These are phyloP conservation scores for Meloidogyne floridensis DNA, from an alignment of 1,140 invertebrate species.

Conservation along the genomic window DNA sequence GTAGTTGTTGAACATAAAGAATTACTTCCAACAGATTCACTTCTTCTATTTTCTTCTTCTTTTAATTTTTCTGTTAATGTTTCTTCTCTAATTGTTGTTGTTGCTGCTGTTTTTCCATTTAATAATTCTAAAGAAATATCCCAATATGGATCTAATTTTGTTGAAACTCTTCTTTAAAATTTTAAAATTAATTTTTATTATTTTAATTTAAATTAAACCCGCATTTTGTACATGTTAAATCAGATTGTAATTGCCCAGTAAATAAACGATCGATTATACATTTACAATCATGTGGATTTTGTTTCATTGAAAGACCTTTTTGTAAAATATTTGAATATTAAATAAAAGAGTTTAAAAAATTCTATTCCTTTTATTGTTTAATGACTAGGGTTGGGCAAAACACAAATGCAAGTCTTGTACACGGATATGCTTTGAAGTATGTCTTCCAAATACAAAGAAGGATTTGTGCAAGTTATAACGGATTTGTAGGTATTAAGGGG, in stretches of 20 bases:
- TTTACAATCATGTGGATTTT: slow-evolving; percentile 76
- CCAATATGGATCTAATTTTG: slow-evolving; percentile 95
- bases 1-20: background rate
- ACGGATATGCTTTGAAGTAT: no score
- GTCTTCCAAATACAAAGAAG: no score
- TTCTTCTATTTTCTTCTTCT: slow-evolving; percentile 66
- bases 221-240: slow-evolving; percentile 92
- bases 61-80: background rate
- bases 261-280: slow-evolving; percentile 98
- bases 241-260: slow-evolving; percentile 87
- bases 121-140: slow-evolving; percentile 88
- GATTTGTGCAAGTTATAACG: no score
- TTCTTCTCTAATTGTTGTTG: background rate
- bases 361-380: no score
- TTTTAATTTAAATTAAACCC: slow-evolving; percentile 71
- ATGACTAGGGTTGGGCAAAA: no score
- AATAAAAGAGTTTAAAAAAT: no score
- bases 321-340: background rate
- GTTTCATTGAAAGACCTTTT: slow-evolving; percentile 38
- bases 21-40: slow-evolving; percentile 1
- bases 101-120: slow-evolving; percentile 25
- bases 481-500: no score
- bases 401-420: no score
- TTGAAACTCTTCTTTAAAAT: slow-evolving; percentile 74
- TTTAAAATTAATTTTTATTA: slow-evolving; percentile 29